These are phyloP conservation scores for Cottoperca gobio DNA, from an alignment of 2,797 vertebrate species.

Conservation along the genomic window DNA sequence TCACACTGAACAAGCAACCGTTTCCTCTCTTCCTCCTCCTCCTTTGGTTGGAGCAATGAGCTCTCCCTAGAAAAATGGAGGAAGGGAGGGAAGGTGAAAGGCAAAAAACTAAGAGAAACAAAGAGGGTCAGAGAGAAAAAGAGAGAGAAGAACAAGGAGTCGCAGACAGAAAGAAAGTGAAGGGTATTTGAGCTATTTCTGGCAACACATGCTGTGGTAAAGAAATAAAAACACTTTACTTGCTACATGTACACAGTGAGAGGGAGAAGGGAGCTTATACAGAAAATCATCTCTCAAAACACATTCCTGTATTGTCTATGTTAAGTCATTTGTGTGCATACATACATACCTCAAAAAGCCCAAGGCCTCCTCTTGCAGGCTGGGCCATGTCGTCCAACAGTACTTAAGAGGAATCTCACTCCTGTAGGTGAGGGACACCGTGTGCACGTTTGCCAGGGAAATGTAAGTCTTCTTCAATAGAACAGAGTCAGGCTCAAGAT, in stretches of 20 bases:
- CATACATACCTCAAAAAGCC: conserved; percentile 40
- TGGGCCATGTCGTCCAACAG: conserved; percentile 87
- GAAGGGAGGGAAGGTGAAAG: conserved; percentile 7
- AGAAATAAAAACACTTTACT: conserved; percentile 8
- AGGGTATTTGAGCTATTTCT: conserved; percentile 42
- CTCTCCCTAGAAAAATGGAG: conserved; percentile 72
- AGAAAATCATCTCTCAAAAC: neutral
- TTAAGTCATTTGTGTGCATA: neutral
- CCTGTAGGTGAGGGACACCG: conserved; percentile 85
- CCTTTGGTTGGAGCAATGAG: conserved; percentile 60
- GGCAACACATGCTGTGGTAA: conserved; percentile 16
- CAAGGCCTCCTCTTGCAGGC: conserved; percentile 79
- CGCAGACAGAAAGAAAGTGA: conserved; percentile 26
- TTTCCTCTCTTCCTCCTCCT: conserved; percentile 61
- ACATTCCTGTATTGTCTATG: neutral
- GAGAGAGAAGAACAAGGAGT: conserved; percentile 30
- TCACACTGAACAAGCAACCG: conserved; percentile 65
- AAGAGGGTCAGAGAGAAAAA: conserved; percentile 4
- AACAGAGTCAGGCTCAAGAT: conserved; percentile 83
- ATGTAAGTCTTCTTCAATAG: conserved; percentile 87
- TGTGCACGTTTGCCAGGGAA: conserved; percentile 78
- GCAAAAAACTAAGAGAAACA: conserved; percentile 22
- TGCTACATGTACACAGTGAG: neutral
- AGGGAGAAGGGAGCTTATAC: neutral
- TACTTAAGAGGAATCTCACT: conserved; percentile 86